phyloP scores from a whole-genome alignment of 2,888 invertebrate genomes.

The Pemphredon lugubris region DNA sequence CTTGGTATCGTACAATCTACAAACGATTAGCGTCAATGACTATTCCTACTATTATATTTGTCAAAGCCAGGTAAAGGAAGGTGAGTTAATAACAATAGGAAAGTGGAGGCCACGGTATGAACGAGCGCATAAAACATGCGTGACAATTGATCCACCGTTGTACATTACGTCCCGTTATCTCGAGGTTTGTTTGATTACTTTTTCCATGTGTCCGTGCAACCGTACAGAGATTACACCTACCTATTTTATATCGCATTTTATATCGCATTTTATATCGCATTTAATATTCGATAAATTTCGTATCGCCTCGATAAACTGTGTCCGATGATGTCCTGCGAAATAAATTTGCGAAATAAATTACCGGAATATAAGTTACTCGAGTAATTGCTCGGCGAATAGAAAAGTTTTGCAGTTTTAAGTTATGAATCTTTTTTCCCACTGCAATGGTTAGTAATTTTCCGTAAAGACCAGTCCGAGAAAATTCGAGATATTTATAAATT shows the following conservation, averaged over 20 bases:
- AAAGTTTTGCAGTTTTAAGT: neutral
- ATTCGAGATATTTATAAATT: constrained; percentile 42
- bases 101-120: no score
- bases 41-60: neutral
- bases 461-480: neutral
- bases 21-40: neutral
- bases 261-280: constrained; percentile 18
- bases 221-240: no score
- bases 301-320: constrained; percentile 17
- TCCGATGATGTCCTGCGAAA: neutral
- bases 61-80: neutral
- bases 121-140: no score
- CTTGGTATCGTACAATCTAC: neutral
- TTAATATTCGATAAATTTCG: constrained; percentile 18
- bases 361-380: no score
- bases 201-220: constrained; percentile 1
- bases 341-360: no score
- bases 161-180: constrained; percentile 15
- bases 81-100: constrained; percentile 2
- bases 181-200: constrained; percentile 15
- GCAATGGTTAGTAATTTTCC: constrained; percentile 37
- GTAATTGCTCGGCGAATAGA: neutral
- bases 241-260: neutral
- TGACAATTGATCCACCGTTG: no score
- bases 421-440: no score